Evolutionary conservation across 2,888 invertebrate genomes (phyloP).

Genomic region (Yponomeuta malinellus): DNA sequence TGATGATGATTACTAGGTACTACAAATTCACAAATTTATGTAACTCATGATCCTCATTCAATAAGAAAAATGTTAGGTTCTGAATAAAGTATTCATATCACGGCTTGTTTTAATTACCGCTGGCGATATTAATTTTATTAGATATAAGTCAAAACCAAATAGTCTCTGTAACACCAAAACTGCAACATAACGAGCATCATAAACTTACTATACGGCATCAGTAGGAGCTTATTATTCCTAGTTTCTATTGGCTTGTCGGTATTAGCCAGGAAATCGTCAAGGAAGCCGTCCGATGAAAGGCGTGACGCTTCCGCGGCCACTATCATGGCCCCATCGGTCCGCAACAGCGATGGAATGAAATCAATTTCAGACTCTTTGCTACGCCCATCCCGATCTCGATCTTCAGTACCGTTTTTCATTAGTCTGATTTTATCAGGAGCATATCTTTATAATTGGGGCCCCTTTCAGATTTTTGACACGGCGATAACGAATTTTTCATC

Average conservation of each 20-base stretch:
- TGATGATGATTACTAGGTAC: too few relatives aligned
- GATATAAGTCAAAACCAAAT: too few relatives aligned
- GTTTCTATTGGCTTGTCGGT: not conserved
- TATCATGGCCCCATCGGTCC: conserved; percentile 56
- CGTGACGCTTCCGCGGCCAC: conserved; percentile 47
- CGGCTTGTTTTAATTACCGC: too few relatives aligned
- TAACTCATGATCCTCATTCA: too few relatives aligned
- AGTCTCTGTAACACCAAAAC: too few relatives aligned
- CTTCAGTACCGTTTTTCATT: conserved; percentile 67
- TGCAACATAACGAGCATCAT: too few relatives aligned
- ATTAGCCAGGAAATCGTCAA: not conserved
- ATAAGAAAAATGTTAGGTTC: too few relatives aligned
- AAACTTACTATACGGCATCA: too few relatives aligned
- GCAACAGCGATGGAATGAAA: conserved; percentile 58
- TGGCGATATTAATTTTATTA: too few relatives aligned
- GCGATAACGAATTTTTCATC: conserved; percentile 56
- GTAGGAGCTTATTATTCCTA: not conserved
- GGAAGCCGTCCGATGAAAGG: conserved; percentile 27
- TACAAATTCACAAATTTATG: too few relatives aligned
- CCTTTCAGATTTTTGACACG: conserved; percentile 54
- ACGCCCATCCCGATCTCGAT: conserved; percentile 45
- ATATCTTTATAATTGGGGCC: conserved; percentile 68
- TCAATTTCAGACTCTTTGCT: conserved; percentile 58
- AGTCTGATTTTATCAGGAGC: conserved; percentile 68
- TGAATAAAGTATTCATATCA: too few relatives aligned